phyloP scores from a whole-genome alignment of 1,140 invertebrate genomes.

The Paraescarpia echinospica region DNA sequence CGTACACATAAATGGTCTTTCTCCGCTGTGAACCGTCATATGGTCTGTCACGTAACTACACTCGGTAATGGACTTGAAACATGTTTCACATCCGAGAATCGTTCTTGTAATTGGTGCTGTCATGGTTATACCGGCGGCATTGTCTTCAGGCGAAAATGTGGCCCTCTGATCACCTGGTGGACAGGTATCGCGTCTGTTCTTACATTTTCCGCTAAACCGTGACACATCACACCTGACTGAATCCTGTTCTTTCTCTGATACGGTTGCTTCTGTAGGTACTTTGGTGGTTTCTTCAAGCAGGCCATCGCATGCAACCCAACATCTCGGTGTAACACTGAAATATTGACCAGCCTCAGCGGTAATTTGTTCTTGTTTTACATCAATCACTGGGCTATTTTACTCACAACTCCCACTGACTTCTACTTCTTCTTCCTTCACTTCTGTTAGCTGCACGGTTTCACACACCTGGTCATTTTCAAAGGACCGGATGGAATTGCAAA shows the following conservation, averaged over 20 bases:
- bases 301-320: background rate
- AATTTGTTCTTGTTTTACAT: background rate
- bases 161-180: background rate
- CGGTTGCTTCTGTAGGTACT: background rate
- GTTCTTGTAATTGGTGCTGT: background rate
- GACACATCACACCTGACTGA: background rate
- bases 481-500: background rate
- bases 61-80: constrained; percentile 69
- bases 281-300: background rate
- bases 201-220: background rate
- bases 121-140: background rate
- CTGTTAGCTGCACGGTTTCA: background rate
- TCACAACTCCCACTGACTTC: background rate
- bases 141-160: background rate
- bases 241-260: background rate
- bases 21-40: constrained; percentile 29
- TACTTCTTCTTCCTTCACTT: background rate
- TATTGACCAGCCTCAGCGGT: background rate
- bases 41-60: constrained; percentile 51
- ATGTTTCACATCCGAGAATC: constrained; percentile 58
- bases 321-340: background rate
- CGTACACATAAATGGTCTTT: constrained; percentile 67
- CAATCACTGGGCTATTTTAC: background rate
- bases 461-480: background rate
- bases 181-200: background rate